Evolutionary conservation across 2,113 vertebrate species (phyloP), one percentile per base, ranked within the genome.

Genomic region (Enhydra lutris): DNA sequence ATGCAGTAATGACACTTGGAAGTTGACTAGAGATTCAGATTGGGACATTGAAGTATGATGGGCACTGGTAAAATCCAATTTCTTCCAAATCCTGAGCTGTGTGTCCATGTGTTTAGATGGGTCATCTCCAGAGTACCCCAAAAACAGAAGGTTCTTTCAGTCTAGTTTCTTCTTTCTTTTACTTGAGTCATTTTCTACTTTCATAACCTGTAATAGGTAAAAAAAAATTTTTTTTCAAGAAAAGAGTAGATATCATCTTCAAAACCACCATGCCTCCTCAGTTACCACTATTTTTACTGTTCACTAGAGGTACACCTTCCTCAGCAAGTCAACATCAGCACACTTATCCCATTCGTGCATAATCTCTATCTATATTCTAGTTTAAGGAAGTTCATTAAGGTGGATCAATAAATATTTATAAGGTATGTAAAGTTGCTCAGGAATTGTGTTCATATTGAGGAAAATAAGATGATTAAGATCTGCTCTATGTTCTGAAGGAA

Each of bases 401-500:
- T 45, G 31, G 42, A 34, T 94, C 85, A 79, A 67, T 71, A 90
- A 59, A 92, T 96, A 85, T 55, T 94, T 90, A 71, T 45, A 91
- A 61, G 91, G 61, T n/a, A 36, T 65, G 50, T 76, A 71, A 87
- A 81, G 79, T 65, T 84, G 47, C 69, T 65, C 36, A 59, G 26
- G 55, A 97, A 96, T n/a, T 69, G 63, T 59, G n/a, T 34, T 97
- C 63, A 67, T 57, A 73, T 6, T 84, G 29, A 96, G 47, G 50
- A 88, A 88, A 94, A 78, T 90, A 90, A 94, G 26, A 88, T 84
- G 26, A 92, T 88, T 57, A 90, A 90, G 61, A 81, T 23, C 34
- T 55, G 15, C 29, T 83, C 20, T 94, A 39, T 94, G n/a, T 23
- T 36, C 65, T 63, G 24, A 65, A 82, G 63, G 57, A 97, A 88